A percentile compares a stretch with the other conserved stretches of the same genome.
Conservation (phyloP, 2,797 vertebrate species). For the Tamandua tetradactyla region DNA sequence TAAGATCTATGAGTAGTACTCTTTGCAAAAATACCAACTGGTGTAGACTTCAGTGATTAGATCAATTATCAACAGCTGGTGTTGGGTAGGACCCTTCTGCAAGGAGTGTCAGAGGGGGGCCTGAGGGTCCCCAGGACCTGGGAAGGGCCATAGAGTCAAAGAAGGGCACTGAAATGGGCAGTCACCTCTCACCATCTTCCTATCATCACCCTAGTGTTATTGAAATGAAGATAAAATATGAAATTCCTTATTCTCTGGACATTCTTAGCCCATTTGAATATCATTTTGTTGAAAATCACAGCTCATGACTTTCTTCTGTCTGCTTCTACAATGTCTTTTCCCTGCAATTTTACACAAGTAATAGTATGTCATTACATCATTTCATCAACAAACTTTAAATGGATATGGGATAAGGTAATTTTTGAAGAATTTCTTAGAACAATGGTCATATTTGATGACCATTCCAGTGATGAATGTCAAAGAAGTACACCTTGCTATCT, state of each 20-base stretch:
- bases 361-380: too few relatives aligned
- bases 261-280: too few relatives aligned
- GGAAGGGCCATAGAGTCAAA: neutral
- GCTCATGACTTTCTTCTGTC: neutral
- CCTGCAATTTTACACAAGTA: neutral
- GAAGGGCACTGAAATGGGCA: neutral
- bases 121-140: neutral
- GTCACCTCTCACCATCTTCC: accelerated
- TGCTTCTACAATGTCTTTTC: neutral
- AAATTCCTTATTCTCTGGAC: neutral
- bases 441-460: neutral
- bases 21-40: neutral
- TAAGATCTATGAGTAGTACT: neutral
- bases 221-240: neutral
- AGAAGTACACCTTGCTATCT: neutral
- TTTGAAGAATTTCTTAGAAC: neutral
- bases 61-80: neutral
- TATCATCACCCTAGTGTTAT: accelerated
- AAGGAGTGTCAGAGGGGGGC: neutral
- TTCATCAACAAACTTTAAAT: neutral
- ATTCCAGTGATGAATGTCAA: neutral
- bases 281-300: neutral
- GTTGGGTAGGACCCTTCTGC: neutral
- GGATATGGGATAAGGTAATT: too few relatives aligned
- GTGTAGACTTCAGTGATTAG: neutral